Conservation (phyloP, 2,888 invertebrate genomes). For the Agrochola circellaris region DNA sequence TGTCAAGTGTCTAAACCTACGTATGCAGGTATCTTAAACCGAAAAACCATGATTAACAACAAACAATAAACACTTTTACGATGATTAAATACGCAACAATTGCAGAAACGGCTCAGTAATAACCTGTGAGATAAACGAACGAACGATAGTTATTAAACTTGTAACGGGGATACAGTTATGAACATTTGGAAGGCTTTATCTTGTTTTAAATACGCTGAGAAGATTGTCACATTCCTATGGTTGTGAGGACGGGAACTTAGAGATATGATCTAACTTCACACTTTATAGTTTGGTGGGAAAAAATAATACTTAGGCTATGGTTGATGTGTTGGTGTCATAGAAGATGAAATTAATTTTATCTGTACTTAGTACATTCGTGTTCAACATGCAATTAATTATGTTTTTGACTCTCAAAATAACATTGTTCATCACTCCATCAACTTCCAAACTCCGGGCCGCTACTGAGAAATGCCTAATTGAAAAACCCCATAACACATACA, state of each 20-base stretch:
- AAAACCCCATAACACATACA: background rate
- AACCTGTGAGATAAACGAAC: no score
- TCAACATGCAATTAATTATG: background rate
- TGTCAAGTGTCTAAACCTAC: background rate
- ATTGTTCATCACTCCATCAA: background rate
- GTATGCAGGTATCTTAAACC: background rate
- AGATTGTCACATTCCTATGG: constrained; percentile 29
- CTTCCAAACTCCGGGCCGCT: background rate
- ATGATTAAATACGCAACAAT: background rate
- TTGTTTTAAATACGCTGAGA: background rate
- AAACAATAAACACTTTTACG: background rate
- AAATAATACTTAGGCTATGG: background rate
- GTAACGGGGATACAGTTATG: constrained; percentile 14
- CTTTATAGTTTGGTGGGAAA: constrained; percentile 18
- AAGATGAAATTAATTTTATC: background rate
- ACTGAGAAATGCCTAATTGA: background rate
- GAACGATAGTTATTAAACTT: constrained; percentile 6
- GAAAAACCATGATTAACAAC: no score
- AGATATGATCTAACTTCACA: constrained; percentile 16
- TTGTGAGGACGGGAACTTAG: constrained; percentile 3
- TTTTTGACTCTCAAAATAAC: background rate
- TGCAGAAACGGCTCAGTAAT: background rate
- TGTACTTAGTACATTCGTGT: background rate
- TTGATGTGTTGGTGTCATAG: background rate
- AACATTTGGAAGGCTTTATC: constrained; percentile 20